These are phyloP conservation scores for Thymelicus lineola DNA, from an alignment of 2,888 invertebrate genomes.

Conservation along the genomic window DNA sequence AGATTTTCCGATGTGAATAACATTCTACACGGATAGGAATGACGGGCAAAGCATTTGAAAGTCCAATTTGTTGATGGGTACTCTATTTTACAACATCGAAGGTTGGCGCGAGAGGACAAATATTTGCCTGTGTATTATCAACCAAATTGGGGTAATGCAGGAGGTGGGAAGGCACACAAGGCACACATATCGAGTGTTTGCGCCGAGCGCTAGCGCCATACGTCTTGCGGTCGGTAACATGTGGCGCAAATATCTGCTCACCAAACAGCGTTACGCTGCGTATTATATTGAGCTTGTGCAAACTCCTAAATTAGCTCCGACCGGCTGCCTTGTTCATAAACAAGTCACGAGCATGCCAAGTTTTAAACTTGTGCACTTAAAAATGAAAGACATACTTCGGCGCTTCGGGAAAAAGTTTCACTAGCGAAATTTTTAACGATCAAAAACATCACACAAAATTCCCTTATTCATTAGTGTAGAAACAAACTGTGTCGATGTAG, in stretches of 20 bases:
- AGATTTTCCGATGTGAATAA: no score
- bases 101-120: slow-evolving; percentile 44
- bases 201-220: slow-evolving; percentile 40
- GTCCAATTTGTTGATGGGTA: background rate
- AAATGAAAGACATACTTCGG: slow-evolving; percentile 35
- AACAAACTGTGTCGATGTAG: background rate
- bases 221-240: slow-evolving; percentile 32
- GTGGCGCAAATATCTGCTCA: slow-evolving; percentile 28
- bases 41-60: background rate
- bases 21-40: no score
- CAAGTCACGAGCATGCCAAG: slow-evolving; percentile 33
- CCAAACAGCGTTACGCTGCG: slow-evolving; percentile 31
- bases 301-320: slow-evolving; percentile 36
- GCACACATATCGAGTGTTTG: slow-evolving; percentile 40
- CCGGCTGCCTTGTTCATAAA: slow-evolving; percentile 34
- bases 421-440: slow-evolving; percentile 11
- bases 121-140: slow-evolving; percentile 52
- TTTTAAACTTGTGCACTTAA: slow-evolving; percentile 38
- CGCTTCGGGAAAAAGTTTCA: slow-evolving; percentile 26
- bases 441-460: slow-evolving; percentile 3
- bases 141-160: slow-evolving; percentile 54
- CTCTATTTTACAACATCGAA: slow-evolving; percentile 50
- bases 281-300: slow-evolving; percentile 31
- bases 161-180: slow-evolving; percentile 41
- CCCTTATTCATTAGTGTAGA: background rate